A percentile compares a stretch with the other conserved stretches of the same genome.
Conservation (phyloP, 2,113 vertebrate species). For the Erythrocercus mccallii region DNA sequence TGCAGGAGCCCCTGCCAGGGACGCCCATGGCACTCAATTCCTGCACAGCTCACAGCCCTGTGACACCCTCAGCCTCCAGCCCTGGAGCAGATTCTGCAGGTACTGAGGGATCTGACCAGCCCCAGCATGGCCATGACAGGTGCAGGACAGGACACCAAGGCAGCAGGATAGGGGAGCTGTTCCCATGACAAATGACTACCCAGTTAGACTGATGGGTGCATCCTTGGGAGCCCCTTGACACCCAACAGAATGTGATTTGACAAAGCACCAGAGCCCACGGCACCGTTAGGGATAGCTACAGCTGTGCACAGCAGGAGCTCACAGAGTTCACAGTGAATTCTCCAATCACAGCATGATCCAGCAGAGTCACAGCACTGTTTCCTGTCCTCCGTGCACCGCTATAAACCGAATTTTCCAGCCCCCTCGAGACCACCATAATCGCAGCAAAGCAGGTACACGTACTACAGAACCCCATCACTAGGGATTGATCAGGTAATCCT, state of each 20-base stretch:
- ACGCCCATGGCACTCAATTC: not conserved
- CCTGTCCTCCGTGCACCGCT: accelerated
- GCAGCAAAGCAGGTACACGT: accelerated
- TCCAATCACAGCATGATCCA: accelerated
- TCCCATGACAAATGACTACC: not conserved
- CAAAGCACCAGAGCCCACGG: not conserved
- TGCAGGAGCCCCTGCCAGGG: accelerated
- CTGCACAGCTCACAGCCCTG: no score
- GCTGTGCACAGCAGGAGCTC: accelerated
- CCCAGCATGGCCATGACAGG: accelerated
- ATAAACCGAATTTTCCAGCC: not conserved
- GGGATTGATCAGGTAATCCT: accelerated
- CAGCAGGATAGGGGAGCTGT: not conserved
- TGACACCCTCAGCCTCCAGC: not conserved
- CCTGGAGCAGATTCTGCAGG: not conserved
- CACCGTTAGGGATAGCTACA: accelerated
- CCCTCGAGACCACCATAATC: accelerated
- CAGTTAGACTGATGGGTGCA: no score
- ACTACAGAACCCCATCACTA: accelerated
- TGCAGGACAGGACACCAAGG: not conserved
- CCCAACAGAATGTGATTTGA: not conserved
- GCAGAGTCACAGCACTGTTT: not conserved
- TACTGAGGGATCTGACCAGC: not conserved
- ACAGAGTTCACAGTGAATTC: accelerated
- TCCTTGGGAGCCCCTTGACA: not conserved